Evolutionary conservation across 2,113 vertebrate species (phyloP).

Genomic region (Oreotrochilus melanogaster): DNA sequence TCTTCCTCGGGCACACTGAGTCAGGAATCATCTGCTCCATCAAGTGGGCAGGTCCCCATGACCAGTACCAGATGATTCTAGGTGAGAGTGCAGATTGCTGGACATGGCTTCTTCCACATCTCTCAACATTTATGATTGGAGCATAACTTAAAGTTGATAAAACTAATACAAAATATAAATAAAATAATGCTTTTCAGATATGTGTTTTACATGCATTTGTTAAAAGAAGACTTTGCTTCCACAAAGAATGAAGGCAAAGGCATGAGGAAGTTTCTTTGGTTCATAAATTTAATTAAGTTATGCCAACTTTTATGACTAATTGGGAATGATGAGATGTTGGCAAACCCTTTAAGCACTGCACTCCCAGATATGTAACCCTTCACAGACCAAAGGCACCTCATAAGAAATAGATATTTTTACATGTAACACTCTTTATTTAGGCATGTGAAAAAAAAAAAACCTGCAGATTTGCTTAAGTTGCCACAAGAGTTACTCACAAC

Average conservation of each 20-base stretch:
- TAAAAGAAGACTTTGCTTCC: not conserved
- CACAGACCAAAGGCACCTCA: not conserved
- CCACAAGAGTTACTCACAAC: not conserved
- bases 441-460: not conserved
- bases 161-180: not conserved
- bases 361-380: constrained; percentile 3
- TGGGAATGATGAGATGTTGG: constrained; percentile 45
- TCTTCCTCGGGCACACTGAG: not conserved
- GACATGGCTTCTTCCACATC: not conserved
- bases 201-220: not conserved
- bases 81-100: not conserved
- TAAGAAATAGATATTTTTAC: not conserved
- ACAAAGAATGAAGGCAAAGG: not conserved
- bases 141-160: not conserved
- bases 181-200: not conserved
- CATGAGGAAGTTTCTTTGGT: constrained; percentile 47
- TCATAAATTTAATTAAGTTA: constrained; percentile 60
- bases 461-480: not conserved
- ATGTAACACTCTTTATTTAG: not conserved
- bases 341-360: not conserved
- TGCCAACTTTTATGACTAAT: constrained; percentile 45
- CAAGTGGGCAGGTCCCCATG: not conserved
- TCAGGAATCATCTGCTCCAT: constrained; percentile 33
- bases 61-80: not conserved
- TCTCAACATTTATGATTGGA: not conserved